Evolutionary conservation across 2,888 invertebrate genomes (phyloP), one percentile per base, ranked within the genome.

Genomic region (Monoplex corrugatus): DNA sequence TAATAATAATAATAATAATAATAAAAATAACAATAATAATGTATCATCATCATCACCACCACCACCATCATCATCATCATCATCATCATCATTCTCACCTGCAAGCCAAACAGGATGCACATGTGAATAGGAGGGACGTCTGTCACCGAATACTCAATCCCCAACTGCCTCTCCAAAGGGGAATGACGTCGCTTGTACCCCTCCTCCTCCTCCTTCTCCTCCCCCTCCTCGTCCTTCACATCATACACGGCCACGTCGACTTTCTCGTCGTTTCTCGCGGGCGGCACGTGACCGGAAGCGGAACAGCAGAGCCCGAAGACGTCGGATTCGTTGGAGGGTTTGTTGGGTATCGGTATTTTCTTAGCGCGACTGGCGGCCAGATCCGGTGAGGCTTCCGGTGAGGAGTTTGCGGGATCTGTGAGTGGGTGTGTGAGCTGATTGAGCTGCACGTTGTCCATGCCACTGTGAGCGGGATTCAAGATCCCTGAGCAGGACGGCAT

Each of bases 51-150:
- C 68, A 68, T 28, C 68, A 68, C n/a, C 72, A 72, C 2, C 8
- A 72, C 2, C 72, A 72, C 2, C 72, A 72, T 2, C 72, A 72
- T 16, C 72, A 72, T 28, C 72, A 72, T 2, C 72, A 72, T 28
- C 72, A 72, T 2, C 72, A 72, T 16, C 72, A 72, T 72, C 72
- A 72, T 68, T 78, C 87, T 85, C 90, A 94, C 95, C 94, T 95
- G 95, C 38, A 95, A 89, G 8, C 93, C 94, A 68, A 94, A 94
- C 19, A 94, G 78, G 44, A 94, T 90, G 83, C 93, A 92, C 35
- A 94, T 83, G 63, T 92, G 93, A 1, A 91, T 87, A 0, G 94
- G 91, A 0, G 95, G 95, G 10, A 91, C 90, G 85, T 94, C 94
- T 13, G 92, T 92, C 16, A 95, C 92, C 6, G 92, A 91, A 75